Percentiles rank a stretch among this genome's conserved stretches.
phyloP scores from a whole-genome alignment of 2,113 vertebrate genomes.

The Lophotis ruficrista region DNA sequence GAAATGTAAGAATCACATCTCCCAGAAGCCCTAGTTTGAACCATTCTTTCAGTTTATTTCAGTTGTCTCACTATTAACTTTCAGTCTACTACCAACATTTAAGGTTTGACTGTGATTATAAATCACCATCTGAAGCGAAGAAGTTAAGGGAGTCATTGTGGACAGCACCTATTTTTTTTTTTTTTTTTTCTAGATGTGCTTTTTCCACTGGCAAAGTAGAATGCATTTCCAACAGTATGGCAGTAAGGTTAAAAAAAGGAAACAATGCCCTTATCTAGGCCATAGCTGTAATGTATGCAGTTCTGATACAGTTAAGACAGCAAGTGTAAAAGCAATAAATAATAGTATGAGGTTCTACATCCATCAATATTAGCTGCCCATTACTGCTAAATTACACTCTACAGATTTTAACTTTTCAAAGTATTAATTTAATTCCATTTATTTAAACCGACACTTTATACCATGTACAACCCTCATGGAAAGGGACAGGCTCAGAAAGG shows the following conservation, averaged over 20 bases:
- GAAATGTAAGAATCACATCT: slow-evolving; percentile 41
- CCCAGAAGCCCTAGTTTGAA: background rate
- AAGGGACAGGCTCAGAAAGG: slow-evolving; percentile 45
- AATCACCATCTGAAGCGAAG: background rate
- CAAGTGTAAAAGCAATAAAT: slow-evolving; percentile 33
- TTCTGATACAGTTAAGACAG: slow-evolving; percentile 20
- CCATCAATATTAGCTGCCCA: slow-evolving; percentile 15
- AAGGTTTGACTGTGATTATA: background rate
- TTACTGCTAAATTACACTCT: background rate
- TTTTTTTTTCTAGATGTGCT: slow-evolving; percentile 2
- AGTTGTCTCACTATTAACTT: background rate
- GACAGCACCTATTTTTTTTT: slow-evolving; percentile 17
- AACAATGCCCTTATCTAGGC: background rate
- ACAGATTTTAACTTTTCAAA: background rate
- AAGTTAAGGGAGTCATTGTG: background rate
- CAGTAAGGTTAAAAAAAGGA: background rate
- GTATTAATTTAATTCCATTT: background rate
- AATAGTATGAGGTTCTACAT: slow-evolving; percentile 25
- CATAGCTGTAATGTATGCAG: background rate
- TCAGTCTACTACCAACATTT: background rate
- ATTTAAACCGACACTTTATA: background rate
- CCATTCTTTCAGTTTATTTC: background rate
- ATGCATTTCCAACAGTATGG: slow-evolving; percentile 23
- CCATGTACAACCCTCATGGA: background rate
- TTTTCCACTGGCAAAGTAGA: slow-evolving; percentile 37